Base-by-base conservation (phyloP, 1,140 invertebrate genomes). In the Varroa destructor region DNA sequence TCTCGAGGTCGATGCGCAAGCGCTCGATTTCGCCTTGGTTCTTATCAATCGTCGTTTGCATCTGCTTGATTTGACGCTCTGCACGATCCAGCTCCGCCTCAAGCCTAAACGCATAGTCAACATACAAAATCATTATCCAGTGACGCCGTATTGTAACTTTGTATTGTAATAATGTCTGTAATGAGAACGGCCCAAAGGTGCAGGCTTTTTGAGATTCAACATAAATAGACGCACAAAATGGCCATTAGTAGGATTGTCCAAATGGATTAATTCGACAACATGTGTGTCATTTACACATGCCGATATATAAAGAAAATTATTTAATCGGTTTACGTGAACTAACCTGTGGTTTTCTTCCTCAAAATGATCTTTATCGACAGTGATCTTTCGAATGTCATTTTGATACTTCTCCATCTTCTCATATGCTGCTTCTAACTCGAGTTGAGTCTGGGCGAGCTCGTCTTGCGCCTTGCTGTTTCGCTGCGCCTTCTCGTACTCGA, bases 21-120 rank as follows among this genome's bases (percentile, higher is more conserved):
- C 89, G 83, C 0, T 88, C 87, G 58, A 90, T 84, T 79, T 94
- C 91, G 78, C 93, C 90, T 77, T 93, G 90, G 72, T 87, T 86
- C 76, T 92, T 92, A 76, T 93, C 90, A 71, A 90, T 87, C 10
- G 85, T 86, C 5, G 86, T 86, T 77, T 89, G 89, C 0, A 87
- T 85, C 81, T 93, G 93, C 72, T 84, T 86, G 75, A 86, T 85
- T 78, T 92, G 89, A 58, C 87, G 86, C 78, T 91, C 88, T 51
- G 75, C 73, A 46, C 75, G 71, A 43, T 77, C 75, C 40, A 77
- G 61, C 61, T 67, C 61, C 46, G 61, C 61, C 61, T 67, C 61
- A 43, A 67, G 61, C 40, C 61, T 67, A 46, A 12, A 8, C 14
- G 10, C 12, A 37, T 46, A 14, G 8, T 40, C 12, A 51, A 8